These are phyloP conservation scores for Tetramorium bicarinatum DNA, from an alignment of 2,888 invertebrate genomes.

Conservation along the genomic window DNA sequence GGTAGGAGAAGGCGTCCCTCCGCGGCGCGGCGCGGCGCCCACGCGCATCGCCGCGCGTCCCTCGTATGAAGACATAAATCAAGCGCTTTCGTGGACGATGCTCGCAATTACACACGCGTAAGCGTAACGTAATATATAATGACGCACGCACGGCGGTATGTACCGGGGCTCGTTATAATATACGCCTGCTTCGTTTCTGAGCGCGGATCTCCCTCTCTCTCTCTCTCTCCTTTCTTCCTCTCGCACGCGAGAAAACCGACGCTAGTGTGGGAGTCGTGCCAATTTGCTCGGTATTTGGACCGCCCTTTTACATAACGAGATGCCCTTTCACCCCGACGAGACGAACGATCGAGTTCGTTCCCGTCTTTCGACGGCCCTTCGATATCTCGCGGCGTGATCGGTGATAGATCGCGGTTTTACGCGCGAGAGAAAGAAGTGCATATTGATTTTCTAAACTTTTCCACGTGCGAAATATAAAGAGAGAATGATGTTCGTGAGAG, in stretches of 20 bases:
- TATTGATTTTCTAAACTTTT: not conserved
- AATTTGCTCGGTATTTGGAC: conserved; percentile 84
- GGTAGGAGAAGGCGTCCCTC: conserved; percentile 52
- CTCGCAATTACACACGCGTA: conserved; percentile 85
- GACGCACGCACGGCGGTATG: conserved; percentile 77
- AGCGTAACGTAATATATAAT: conserved; percentile 84
- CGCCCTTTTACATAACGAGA: conserved; percentile 78
- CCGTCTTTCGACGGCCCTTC: conserved; percentile 44
- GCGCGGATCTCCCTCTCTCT: conserved; percentile 64
- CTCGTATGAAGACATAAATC: conserved; percentile 85
- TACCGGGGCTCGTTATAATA: conserved; percentile 81
- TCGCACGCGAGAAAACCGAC: conserved; percentile 69
- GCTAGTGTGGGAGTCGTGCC: conserved; percentile 84
- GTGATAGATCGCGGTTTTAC: conserved; percentile 24
- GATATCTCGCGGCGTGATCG: conserved; percentile 51
- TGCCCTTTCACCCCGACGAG: conserved; percentile 68
- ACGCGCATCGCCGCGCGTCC: conserved; percentile 80
- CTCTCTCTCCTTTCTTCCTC: conserved; percentile 50
- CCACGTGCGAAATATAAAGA: no score
- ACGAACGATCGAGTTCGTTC: conserved; percentile 57
- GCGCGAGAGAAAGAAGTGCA: not conserved
- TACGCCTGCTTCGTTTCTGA: conserved; percentile 72
- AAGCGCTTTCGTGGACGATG: conserved; percentile 84
- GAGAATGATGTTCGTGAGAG: not conserved
- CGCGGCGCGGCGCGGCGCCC: conserved; percentile 66